phyloP scores from a whole-genome alignment of 1,140 invertebrate genomes.

The Megalopta genalis region DNA sequence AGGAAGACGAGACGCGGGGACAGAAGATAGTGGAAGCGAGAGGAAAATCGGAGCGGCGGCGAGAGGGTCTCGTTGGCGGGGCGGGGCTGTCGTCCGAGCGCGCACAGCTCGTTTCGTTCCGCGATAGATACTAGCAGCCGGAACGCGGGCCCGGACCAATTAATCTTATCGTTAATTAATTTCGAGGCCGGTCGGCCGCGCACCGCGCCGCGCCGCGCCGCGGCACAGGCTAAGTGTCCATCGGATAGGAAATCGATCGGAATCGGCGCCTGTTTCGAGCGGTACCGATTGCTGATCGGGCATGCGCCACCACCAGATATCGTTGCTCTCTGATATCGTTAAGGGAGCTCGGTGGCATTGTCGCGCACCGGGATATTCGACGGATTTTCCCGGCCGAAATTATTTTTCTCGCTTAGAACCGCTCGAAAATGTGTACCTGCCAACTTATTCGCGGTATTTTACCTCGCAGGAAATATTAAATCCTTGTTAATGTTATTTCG shows the following conservation, averaged over 20 bases:
- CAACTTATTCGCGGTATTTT: no score
- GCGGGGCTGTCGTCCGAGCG: conserved; percentile 20
- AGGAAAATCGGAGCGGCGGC: no score
- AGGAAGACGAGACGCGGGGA: background rate
- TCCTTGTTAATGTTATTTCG: no score
- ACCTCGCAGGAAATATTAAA: no score
- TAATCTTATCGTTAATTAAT: conserved; percentile 78
- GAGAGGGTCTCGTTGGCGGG: conserved; percentile 10
- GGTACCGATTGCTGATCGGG: background rate
- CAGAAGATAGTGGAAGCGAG: background rate
- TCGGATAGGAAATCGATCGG: conserved; percentile 28
- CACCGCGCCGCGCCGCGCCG: background rate
- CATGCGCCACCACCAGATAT: background rate
- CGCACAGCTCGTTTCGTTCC: conserved; percentile 27
- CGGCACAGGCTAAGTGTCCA: background rate
- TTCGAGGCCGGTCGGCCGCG: conserved; percentile 41
- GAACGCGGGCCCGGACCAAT: conserved; percentile 58
- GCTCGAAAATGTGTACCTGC: no score
- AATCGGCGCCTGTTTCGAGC: conserved; percentile 40
- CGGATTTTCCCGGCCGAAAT: no score
- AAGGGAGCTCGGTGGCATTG: no score
- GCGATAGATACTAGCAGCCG: conserved; percentile 49
- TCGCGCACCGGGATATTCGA: no score
- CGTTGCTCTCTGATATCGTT: no score
- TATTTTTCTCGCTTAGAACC: no score